Percentiles rank a stretch among this genome's conserved stretches.
These are phyloP conservation scores for Aculops lycopersici DNA, from an alignment of 1,140 invertebrate genomes.

Conservation along the genomic window DNA sequence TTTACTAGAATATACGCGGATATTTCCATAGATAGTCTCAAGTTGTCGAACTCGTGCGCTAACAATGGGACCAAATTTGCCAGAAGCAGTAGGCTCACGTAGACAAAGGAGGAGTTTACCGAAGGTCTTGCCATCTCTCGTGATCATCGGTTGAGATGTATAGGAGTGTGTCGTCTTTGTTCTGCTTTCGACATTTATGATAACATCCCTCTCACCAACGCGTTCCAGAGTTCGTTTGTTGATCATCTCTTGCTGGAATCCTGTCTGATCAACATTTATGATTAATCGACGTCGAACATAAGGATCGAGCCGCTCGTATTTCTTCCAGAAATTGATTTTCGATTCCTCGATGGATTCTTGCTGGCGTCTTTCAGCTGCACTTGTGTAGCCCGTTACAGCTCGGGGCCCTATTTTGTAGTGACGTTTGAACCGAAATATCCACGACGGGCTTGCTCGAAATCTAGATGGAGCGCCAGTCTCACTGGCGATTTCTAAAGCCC, in stretches of 20 bases:
- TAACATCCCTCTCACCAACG: background rate
- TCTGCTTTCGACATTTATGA: background rate
- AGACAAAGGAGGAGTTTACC: background rate
- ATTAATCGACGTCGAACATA: no score
- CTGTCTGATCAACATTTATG: background rate
- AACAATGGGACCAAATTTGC: no score
- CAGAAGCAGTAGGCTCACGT: no score
- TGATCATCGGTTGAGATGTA: background rate
- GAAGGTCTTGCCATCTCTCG: background rate
- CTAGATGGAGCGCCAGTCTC: background rate
- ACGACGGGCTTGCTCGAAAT: background rate
- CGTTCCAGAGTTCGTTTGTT: background rate
- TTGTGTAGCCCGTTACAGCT: background rate
- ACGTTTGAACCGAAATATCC: background rate
- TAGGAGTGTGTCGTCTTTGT: background rate
- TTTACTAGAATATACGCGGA: no score
- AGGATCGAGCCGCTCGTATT: no score
- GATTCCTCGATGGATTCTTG: background rate
- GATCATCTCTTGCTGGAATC: background rate
- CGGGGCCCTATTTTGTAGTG: background rate
- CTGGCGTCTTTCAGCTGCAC: background rate
- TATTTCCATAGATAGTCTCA: no score
- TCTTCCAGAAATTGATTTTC: background rate
- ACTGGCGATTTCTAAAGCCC: background rate
- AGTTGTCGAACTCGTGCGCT: no score